A percentile compares a stretch with the other conserved stretches of the same genome.
phyloP scores from a whole-genome alignment of 2,797 vertebrate species.

The Morelia viridis region DNA sequence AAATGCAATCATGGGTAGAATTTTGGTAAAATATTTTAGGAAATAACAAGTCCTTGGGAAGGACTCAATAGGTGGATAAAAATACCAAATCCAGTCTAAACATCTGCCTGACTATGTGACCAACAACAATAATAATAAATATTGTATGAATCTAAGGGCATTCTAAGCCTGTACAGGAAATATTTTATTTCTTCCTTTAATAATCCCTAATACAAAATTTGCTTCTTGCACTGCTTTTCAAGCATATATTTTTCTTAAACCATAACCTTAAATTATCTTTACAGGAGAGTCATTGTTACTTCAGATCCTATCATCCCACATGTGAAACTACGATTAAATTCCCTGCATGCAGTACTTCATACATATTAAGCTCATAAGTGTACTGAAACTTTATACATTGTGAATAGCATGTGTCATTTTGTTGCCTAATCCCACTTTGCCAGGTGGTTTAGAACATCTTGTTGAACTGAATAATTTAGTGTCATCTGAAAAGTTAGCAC shows the following conservation, averaged over 20 bases:
- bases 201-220: neutral
- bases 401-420: neutral
- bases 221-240: neutral
- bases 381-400: neutral
- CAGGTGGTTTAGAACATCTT: neutral
- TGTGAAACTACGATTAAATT: neutral
- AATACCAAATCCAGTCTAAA: neutral
- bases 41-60: neutral
- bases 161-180: neutral
- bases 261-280: neutral
- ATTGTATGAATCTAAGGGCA: neutral
- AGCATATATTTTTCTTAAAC: neutral
- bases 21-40: neutral
- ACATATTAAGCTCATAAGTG: neutral
- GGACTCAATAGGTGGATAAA: too few relatives aligned
- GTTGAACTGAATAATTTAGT: neutral
- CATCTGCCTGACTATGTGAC: too few relatives aligned
- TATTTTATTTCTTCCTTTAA: neutral
- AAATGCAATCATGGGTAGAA: neutral
- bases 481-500: neutral
- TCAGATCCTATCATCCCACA: neutral
- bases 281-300: neutral
- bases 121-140: too few relatives aligned
- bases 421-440: neutral
- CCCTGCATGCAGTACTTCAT: neutral